These are phyloP conservation scores for Gila robusta DNA, from an alignment of 2,797 vertebrate species.

Conservation along the genomic window DNA sequence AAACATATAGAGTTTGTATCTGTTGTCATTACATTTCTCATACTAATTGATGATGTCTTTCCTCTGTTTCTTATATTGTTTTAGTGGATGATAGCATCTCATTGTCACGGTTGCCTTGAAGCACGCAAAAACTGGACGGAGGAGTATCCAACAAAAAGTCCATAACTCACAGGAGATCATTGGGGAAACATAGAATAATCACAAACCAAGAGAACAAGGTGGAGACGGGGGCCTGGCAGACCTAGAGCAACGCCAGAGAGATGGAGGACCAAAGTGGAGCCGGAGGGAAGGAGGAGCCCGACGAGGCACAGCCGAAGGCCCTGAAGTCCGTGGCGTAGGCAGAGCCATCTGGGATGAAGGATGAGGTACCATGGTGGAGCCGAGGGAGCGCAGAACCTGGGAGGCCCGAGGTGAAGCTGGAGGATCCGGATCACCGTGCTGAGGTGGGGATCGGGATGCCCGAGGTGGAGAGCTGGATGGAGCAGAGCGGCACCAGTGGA, in stretches of 20 bases:
- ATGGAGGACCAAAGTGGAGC: not conserved
- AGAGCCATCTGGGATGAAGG: not conserved
- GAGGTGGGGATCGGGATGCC: too few relatives aligned
- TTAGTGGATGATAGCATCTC: not conserved
- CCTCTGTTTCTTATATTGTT: not conserved
- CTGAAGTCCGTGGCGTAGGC: not conserved
- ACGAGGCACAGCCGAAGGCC: not conserved
- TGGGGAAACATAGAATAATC: too few relatives aligned
- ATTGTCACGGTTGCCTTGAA: not conserved
- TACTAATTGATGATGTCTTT: not conserved
- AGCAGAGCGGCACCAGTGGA: too few relatives aligned
- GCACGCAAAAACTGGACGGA: fast-evolving
- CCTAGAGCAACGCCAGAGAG: too few relatives aligned
- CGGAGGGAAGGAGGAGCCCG: not conserved
- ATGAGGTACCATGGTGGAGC: not conserved
- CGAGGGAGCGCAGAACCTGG: not conserved
- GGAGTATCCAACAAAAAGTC: not conserved
- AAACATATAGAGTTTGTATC: not conserved
- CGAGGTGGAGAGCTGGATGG: not conserved
- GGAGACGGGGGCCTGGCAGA: not conserved
- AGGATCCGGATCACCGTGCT: not conserved
- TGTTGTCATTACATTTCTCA: too few relatives aligned
- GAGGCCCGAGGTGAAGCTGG: not conserved
- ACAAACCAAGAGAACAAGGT: not conserved
- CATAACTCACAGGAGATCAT: not conserved